Evolutionary conservation across 1,140 invertebrate species (phyloP), one percentile per base, ranked within the genome.

Genomic region (Orchestia grillus): DNA sequence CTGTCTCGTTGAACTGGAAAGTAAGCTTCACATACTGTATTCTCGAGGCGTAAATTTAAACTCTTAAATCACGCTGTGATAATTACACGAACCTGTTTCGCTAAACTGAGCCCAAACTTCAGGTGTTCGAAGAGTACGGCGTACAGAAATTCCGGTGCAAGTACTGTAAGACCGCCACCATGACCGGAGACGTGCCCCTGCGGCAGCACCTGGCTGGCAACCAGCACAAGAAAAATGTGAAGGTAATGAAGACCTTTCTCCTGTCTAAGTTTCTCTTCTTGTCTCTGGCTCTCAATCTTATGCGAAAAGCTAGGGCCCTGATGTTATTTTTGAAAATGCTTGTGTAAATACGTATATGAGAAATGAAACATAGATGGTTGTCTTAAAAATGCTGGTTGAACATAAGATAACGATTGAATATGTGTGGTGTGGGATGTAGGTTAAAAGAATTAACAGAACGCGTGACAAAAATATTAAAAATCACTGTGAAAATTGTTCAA

Each of bases 121-220:
- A 90, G 43, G 88, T 42, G 15, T 42, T 90, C 3, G 28, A 44
- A 11, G 43, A 90, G 41, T 43, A 90, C 11, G 88, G 88, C n/a
- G 42, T 42, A 90, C 42, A 90, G 43, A 90, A 41, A 44, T 90
- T 90, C 28, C 0, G 4, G 36, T 90, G 88, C 88, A 90, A 41
- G 41, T 42, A 11, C 28, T 90, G 88, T 41, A 44, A 90, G 3
- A 90, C 36, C n/a, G n/a, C n/a, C 88, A 42, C 28, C 88, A 44
- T 90, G 88, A 90, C 88, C 41, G 88, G 88, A 15, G 88, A 90
- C 41, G 88, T 90, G 43, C 88, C 88, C 36, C 88, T 90, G 36
- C n/a, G 16, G 88, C 88, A 90, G 43, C 88, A 90, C 28, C 88
- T 90, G 8, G 3, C 8, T 41, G 88, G 88, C 41, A 42, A 41